Conservation (phyloP, 1,140 invertebrate species). For the Scaptodrosophila lebanonensis region DNA sequence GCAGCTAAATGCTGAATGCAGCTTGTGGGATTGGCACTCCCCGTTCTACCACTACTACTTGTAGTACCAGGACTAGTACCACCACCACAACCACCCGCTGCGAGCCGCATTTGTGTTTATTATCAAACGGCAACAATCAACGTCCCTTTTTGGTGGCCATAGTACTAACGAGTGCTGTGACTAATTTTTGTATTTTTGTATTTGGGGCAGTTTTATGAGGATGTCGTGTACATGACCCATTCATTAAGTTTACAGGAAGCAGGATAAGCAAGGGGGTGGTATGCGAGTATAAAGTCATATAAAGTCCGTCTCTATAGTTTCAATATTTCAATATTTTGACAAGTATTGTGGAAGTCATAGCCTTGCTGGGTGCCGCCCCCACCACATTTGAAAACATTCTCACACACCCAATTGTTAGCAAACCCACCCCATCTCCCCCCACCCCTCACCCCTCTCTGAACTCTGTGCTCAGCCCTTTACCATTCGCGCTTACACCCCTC, state of each 20-base stretch:
- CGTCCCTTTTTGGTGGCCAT: slow-evolving; percentile 13
- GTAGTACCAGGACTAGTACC: slow-evolving; percentile 16
- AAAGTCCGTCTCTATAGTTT: slow-evolving; percentile 47
- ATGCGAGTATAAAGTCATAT: slow-evolving; percentile 22
- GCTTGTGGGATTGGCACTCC: background rate
- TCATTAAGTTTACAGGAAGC: slow-evolving; percentile 48
- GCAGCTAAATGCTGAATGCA: too few relatives aligned
- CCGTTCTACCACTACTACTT: slow-evolving; percentile 4
- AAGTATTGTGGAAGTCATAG: slow-evolving; percentile 57
- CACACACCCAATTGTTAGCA: slow-evolving; percentile 28
- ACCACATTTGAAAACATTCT: slow-evolving; percentile 7
- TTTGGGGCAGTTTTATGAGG: slow-evolving; percentile 47
- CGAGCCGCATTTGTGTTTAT: slow-evolving; percentile 15
- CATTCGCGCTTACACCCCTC: background rate
- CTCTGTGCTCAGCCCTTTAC: background rate
- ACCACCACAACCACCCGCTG: slow-evolving; percentile 1
- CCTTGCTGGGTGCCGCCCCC: slow-evolving; percentile 1
- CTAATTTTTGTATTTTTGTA: slow-evolving; percentile 57
- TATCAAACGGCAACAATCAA: slow-evolving; percentile 56
- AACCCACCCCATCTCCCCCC: slow-evolving; percentile 2
- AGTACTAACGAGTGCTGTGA: slow-evolving; percentile 29
- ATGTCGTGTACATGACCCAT: slow-evolving; percentile 70
- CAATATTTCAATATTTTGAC: slow-evolving; percentile 75
- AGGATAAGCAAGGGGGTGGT: background rate
- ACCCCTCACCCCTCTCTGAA: slow-evolving; percentile 1